phyloP scores from a whole-genome alignment of 2,888 invertebrate genomes.

The Lycia hirtaria region DNA sequence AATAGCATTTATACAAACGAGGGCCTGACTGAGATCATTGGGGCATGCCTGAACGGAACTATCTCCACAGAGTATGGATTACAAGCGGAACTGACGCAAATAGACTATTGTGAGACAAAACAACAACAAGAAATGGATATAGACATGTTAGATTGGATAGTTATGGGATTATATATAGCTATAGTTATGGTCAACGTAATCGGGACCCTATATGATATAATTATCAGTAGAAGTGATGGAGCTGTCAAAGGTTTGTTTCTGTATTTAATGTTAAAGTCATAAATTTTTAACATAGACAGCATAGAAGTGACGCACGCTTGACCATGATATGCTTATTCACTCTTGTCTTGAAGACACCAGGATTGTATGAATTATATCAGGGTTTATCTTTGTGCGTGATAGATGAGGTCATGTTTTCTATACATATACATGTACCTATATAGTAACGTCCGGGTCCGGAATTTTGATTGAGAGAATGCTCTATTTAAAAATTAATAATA shows the following conservation, averaged over 20 bases:
- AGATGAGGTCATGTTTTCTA: too few species aligned
- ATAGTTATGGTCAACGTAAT: slow-evolving; percentile 31
- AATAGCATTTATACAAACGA: slow-evolving; percentile 26
- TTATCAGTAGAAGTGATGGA: slow-evolving; percentile 28
- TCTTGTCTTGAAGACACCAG: too few species aligned
- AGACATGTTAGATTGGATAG: slow-evolving; percentile 38
- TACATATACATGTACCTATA: too few species aligned
- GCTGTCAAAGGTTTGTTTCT: slow-evolving; percentile 44
- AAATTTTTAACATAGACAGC: too few species aligned
- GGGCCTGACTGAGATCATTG: slow-evolving; percentile 41
- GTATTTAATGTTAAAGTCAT: too few species aligned
- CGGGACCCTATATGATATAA: slow-evolving; percentile 37
- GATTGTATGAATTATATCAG: too few species aligned
- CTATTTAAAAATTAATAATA: too few species aligned
- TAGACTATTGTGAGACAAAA: slow-evolving; percentile 42
- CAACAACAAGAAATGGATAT: slow-evolving; percentile 20
- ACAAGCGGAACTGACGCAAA: slow-evolving; percentile 36
- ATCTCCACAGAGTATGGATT: slow-evolving; percentile 42
- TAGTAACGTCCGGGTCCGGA: too few species aligned
- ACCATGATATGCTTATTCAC: too few species aligned
- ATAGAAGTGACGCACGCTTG: too few species aligned
- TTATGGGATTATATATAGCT: slow-evolving; percentile 26
- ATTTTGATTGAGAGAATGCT: too few species aligned
- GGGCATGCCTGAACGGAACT: slow-evolving; percentile 47
- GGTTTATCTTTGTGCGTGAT: too few species aligned